Conservation (phyloP, 2,797 vertebrate species). For the Sylvia borin region DNA sequence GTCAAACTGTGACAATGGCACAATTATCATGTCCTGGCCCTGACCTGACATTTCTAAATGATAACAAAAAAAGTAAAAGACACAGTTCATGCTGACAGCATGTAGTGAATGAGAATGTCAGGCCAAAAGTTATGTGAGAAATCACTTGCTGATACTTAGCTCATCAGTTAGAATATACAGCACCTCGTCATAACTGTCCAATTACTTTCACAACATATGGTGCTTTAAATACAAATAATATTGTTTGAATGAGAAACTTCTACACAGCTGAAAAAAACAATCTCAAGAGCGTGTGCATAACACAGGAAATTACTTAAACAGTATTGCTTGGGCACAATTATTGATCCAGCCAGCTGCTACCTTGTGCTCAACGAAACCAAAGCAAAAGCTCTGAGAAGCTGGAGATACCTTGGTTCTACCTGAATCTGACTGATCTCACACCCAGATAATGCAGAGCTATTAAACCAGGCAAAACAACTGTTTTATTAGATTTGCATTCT, state of each 20-base stretch:
- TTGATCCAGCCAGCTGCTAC: neutral
- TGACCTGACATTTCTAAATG: slow-evolving; percentile 44
- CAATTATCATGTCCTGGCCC: slow-evolving; percentile 19
- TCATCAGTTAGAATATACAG: neutral
- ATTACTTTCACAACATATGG: neutral
- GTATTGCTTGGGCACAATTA: neutral
- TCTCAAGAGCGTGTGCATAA: neutral
- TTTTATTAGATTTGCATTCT: neutral
- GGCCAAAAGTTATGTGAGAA: neutral
- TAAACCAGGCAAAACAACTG: neutral
- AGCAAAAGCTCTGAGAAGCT: neutral
- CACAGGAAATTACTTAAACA: neutral
- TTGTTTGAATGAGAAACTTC: neutral
- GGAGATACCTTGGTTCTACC: neutral
- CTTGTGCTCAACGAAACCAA: neutral
- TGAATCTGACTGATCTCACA: neutral
- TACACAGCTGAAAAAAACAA: neutral
- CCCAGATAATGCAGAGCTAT: neutral
- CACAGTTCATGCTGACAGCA: neutral
- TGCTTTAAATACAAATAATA: neutral
- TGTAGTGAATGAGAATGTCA: neutral
- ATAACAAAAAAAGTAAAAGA: slow-evolving; percentile 28
- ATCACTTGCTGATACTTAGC: neutral
- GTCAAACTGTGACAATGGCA: slow-evolving; percentile 32
- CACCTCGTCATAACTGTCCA: neutral